These are phyloP conservation scores for Rhysida immarginata DNA, from an alignment of 1,140 invertebrate species.

Conservation along the genomic window DNA sequence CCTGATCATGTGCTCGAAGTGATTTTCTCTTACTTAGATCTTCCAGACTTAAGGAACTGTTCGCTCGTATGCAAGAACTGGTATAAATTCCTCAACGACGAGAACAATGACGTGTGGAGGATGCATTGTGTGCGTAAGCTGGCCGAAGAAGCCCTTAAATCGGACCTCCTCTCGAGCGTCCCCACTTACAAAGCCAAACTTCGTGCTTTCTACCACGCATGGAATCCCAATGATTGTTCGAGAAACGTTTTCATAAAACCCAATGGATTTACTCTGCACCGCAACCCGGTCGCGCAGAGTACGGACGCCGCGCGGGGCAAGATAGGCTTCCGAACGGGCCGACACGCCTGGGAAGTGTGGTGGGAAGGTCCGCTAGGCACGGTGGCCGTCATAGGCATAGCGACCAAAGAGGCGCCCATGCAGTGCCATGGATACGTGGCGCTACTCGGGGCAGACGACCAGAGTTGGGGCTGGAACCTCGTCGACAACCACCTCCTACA, in stretches of 20 bases:
- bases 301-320: conserved; percentile 92
- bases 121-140: conserved; percentile 74
- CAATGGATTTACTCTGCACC: conserved; percentile 92
- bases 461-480: conserved; percentile 98
- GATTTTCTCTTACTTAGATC: conserved; percentile 81
- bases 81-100: conserved; percentile 77
- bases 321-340: conserved; percentile 77
- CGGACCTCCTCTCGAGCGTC: conserved; percentile 75
- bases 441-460: conserved; percentile 82
- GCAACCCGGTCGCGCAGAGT: conserved; percentile 96
- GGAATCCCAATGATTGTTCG: conserved; percentile 95
- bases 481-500: conserved; percentile 95
- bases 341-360: conserved; percentile 96
- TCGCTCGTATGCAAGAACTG: conserved; percentile 86
- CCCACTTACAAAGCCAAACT: conserved; percentile 87
- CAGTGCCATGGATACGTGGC: conserved; percentile 86
- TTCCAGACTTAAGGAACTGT: conserved; percentile 73
- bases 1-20: conserved; percentile 73
- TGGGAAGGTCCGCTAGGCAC: conserved; percentile 97
- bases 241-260: conserved; percentile 92
- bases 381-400: conserved; percentile 86
- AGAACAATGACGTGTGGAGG: conserved; percentile 91
- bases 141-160: conserved; percentile 78
- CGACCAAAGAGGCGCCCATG: conserved; percentile 81
- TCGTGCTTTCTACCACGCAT: conserved; percentile 84